These are phyloP conservation scores for Euproctis similis DNA, from an alignment of 2,888 invertebrate genomes.

Conservation along the genomic window DNA sequence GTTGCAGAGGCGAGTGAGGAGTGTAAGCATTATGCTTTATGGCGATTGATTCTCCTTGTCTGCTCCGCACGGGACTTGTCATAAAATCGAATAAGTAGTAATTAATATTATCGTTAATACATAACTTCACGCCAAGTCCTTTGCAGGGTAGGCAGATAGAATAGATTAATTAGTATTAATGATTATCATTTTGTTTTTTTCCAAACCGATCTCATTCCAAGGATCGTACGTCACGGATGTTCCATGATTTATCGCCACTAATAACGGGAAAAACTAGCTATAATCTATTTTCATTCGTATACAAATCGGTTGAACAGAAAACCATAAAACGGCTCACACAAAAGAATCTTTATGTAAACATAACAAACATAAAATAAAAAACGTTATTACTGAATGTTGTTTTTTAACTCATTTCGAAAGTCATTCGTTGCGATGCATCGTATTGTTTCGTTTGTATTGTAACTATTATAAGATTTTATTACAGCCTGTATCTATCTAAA, in stretches of 20 bases:
- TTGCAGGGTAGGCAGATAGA: no score
- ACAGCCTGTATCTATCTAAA: conserved; percentile 8
- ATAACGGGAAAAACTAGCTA: conserved; percentile 74
- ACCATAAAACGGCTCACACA: conserved; percentile 74
- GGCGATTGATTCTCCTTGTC: no score
- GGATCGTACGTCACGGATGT: conserved; percentile 60
- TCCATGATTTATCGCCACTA: conserved; percentile 70
- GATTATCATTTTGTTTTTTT: not conserved
- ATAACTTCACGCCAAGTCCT: no score
- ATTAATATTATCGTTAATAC: no score
- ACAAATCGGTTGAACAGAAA: conserved; percentile 75
- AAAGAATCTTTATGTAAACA: conserved; percentile 75
- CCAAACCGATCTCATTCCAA: conserved; percentile 55
- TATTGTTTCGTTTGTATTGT: conserved; percentile 45
- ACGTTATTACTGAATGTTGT: conserved; percentile 71
- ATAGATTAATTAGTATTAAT: no score
- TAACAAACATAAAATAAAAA: conserved; percentile 68
- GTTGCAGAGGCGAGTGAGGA: no score
- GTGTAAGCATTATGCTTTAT: no score
- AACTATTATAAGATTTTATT: conserved; percentile 46
- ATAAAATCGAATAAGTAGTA: no score
- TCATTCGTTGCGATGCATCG: conserved; percentile 57
- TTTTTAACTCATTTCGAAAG: conserved; percentile 71
- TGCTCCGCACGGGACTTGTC: no score
- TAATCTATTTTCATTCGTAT: conserved; percentile 74